Base-by-base conservation (phyloP, 2,113 vertebrate genomes). In the Nycticorax nycticorax region DNA sequence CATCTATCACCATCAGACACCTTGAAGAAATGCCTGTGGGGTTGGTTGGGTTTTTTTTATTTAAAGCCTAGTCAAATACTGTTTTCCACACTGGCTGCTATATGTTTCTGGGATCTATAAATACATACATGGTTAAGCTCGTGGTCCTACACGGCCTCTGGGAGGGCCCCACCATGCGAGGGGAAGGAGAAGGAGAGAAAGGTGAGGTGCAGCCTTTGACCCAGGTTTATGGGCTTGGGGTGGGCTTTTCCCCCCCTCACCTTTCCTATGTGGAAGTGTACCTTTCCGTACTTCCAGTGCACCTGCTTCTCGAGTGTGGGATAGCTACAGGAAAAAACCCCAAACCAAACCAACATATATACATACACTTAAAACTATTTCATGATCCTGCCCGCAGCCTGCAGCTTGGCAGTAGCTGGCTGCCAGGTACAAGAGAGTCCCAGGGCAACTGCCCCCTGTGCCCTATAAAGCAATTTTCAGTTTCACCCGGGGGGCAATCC, bases 1-100 rank as follows among this genome's bases (percentile, higher is more conserved):
- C 91, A 74, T 93, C 90, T 88, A 71, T 96, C 88, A 75, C 64
- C 64, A 63, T 37, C 56, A 80, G 66, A 64, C 60, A 93, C 67
- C 80, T 91, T 35, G 47, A 77, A 94, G 69, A 83, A 85, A 91
- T 30, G 80, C 64, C 60, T 33, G 30, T 57, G 74, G 68, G 67
- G 52, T 48, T 78, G 74, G 41, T 3, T 57, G 39, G 0, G 14
- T 30, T 22, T 27, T 27, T 45, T 85, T 81, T 77, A 85, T 80
- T 30, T 26, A 48, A 86, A 77, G 50, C 59, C 67, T 4, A 88
- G 73, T 66, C 45, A 93, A 89, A 93, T 73, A 72, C 0, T 67
- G 27, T 73, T 93, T 95, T 66, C 74, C 78, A 81, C 5, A 4
- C 20, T 27, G 66, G 86, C 80, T 41, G 23, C 50, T 43, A 0